These are phyloP conservation scores for Cottoperca gobio DNA, from an alignment of 2,797 vertebrate genomes.

Conservation along the genomic window DNA sequence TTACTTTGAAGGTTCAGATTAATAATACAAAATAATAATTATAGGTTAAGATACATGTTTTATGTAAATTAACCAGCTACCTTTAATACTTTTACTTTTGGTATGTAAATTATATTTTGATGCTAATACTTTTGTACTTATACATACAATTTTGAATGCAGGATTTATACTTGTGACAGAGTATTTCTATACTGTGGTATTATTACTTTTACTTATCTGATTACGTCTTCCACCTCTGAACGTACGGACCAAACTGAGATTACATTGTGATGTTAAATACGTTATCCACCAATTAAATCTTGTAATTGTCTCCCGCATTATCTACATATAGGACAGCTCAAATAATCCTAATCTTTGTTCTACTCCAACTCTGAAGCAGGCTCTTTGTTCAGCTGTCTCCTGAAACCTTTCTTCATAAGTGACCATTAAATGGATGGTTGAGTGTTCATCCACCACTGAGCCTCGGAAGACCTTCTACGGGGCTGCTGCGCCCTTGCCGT, in stretches of 20 bases:
- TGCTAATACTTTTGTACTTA: too few species aligned
- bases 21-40: too few species aligned
- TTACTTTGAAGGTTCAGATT: too few species aligned
- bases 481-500: slow-evolving; percentile 44
- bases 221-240: neutral
- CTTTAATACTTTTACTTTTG: too few species aligned
- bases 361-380: slow-evolving; percentile 17
- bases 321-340: slow-evolving; percentile 25
- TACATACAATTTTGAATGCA: too few species aligned
- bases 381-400: slow-evolving; percentile 53
- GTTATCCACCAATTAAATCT: slow-evolving; percentile 60
- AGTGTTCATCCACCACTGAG: slow-evolving; percentile 58
- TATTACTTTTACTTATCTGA: too few species aligned
- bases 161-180: too few species aligned
- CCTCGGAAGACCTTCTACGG: slow-evolving; percentile 35
- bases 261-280: slow-evolving; percentile 44
- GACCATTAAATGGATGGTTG: slow-evolving; percentile 70
- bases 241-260: slow-evolving; percentile 61
- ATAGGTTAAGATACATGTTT: too few species aligned
- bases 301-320: slow-evolving; percentile 21
- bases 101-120: too few species aligned
- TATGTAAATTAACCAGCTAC: too few species aligned
- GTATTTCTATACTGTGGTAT: too few species aligned
- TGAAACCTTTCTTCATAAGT: slow-evolving; percentile 59
- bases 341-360: slow-evolving; percentile 15